Evolutionary conservation across 2,888 invertebrate species (phyloP), one percentile per base, ranked within the genome.

Genomic region (Adelphocoris suturalis): DNA sequence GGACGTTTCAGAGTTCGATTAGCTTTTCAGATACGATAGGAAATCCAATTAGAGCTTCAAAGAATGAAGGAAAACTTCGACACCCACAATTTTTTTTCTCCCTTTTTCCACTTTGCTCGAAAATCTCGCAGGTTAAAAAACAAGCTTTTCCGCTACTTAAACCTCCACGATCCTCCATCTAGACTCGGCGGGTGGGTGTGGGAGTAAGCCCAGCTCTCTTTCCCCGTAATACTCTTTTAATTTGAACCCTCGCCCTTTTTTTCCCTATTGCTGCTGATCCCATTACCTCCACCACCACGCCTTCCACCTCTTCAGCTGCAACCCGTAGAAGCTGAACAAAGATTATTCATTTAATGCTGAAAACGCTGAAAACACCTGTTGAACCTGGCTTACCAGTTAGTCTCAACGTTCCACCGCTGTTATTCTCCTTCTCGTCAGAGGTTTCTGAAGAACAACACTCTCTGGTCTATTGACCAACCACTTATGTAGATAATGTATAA

Each of bases 341-440:
- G 82, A 82, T 82, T 82, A 82, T 82, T 82, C 82, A 48, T 1
- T 82, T 82, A 82, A 82, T 52, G 52, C 82, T 27, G 68, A 68
- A 68, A 82, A 82, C 47, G 52, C 82, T 27, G 68, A 68, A 68
- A 82, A 82, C 46, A 81, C 82, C 82, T 82, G 82, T 82, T 82
- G 82, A 81, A 12, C 82, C 13, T 52, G 52, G 12, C 27, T 82
- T 23, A 19, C 16, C 46, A 46, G 37, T 37, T 37, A 52, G 27
- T 52, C 23, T 23, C 27, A 2, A 1, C 16, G 82, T 52, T 82
- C 82, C 68, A 13, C 61, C 16, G 61, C 61, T n/a, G 61, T 19
- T 61, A 61, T 61, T 19, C 61, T 19, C 7, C 61, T 61, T n/a
- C 61, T n/a, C 19, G 9, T 19, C 61, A n/a, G 19, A 61, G 19